Evolutionary conservation across 2,797 vertebrate species (phyloP).

Genomic region (Gorsachius magnificus): DNA sequence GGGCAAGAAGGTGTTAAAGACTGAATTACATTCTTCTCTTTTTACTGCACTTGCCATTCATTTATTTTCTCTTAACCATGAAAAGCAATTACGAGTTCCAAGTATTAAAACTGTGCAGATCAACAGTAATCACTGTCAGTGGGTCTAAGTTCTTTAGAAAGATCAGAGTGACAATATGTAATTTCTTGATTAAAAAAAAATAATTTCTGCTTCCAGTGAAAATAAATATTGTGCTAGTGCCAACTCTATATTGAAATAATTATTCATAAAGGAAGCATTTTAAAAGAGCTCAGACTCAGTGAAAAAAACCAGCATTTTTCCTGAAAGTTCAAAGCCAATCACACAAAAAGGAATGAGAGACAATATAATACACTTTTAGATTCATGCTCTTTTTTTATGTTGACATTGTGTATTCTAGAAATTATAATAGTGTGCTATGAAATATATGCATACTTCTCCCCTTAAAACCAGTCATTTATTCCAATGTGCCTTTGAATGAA

Average conservation of each 20-base stretch:
- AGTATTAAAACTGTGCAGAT: not conserved
- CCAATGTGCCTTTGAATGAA: not conserved
- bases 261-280: not conserved
- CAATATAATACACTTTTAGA: not conserved
- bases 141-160: not conserved
- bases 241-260: not conserved
- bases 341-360: not conserved
- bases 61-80: not conserved
- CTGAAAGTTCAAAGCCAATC: not conserved
- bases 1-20: not conserved
- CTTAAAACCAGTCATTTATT: not conserved
- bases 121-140: not conserved
- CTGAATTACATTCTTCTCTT: not conserved
- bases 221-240: not conserved
- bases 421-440: not conserved
- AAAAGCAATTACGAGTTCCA: not conserved
- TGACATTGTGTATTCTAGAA: not conserved
- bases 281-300: not conserved
- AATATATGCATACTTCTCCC: not conserved
- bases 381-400: not conserved
- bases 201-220: not conserved
- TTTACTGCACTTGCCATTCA: not conserved
- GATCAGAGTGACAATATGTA: not conserved
- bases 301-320: not conserved
- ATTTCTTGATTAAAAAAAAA: constrained; percentile 21